Evolutionary conservation across 2,888 invertebrate species (phyloP), one percentile per base, ranked within the genome.

Genomic region (Creontiades dilutus): DNA sequence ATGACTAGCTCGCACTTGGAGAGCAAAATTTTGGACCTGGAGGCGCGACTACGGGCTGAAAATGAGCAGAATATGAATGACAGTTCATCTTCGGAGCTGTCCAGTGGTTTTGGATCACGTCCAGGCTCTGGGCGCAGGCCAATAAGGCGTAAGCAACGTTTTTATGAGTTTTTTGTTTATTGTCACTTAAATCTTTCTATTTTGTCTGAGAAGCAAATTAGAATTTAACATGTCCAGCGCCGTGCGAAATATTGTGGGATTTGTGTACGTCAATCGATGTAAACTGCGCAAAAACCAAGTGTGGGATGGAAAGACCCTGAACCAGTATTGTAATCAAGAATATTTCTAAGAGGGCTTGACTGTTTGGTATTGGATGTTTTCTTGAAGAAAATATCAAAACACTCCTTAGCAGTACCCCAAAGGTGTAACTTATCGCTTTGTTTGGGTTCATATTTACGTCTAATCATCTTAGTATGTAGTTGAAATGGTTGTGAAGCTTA

Each of bases 41-140:
- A 98, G 94, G 96, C 96, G 93, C 95, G 96, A 93, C 94, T 98
- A 92, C 95, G 96, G 94, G 96, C 95, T 93, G 95, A 95, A 94
- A 95, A 95, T 94, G 95, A 95, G 94, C 94, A 94, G 92, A 93
- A 94, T 93, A 95, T 94, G 93, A 94, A 94, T 93, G 95, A 95
- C 93, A 94, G 94, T 94, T 91, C 92, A 27, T 91, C 92, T 13
- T 91, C 92, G 90, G 93, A 93, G 90, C 92, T 92, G 89, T 93
- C 94, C 27, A 88, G 80, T 52, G 88, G 88, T 85, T 90, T 68
- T 93, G 93, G 92, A 92, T 93, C 93, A 91, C 93, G 94, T 91
- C 94, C 94, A 91, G 94, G 94, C 92, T 94, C 94, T 93, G 94
- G 94, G 92, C 95, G 91, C 46, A 91, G 96, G 93, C 96, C 96